Base-by-base conservation (phyloP, 23 tunicate genomes). In the Ciona savignyi region DNA sequence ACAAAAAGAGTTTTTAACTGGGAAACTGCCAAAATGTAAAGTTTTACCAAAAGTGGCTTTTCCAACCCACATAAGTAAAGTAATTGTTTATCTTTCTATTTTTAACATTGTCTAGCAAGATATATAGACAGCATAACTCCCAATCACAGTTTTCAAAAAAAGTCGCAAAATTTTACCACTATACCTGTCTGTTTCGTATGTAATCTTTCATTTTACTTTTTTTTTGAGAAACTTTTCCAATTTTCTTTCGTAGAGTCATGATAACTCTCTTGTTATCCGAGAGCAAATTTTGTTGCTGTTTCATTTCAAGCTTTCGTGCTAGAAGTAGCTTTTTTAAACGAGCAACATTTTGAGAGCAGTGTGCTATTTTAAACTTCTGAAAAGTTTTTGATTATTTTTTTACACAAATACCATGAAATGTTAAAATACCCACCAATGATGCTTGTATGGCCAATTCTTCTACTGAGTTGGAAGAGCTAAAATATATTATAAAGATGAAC, bases 121-220 rank as follows among this genome's bases (percentile, higher is more conserved):
- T n/a, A n/a, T n/a, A n/a, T n/a, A n/a, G n/a, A n/a, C n/a, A n/a
- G n/a, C n/a, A n/a, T n/a, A n/a, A n/a, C n/a, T n/a, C n/a, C n/a
- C n/a, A n/a, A n/a, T n/a, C n/a, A n/a, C n/a, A n/a, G n/a, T n/a
- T n/a, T n/a, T n/a, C n/a, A n/a, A n/a, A n/a, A n/a, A n/a, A n/a
- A n/a, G n/a, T n/a, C n/a, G n/a, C n/a, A n/a, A n/a, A n/a, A n/a
- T n/a, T n/a, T n/a, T n/a, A n/a, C n/a, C n/a, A n/a, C 15, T 27
- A 4, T 29, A 81, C 85, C 78, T 81, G 75, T 65, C 64, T 81
- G 25, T 21, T 72, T 35, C 25, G 22, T 2, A 81, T 81, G 35
- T 65, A 65, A 3, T 81, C 85, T 65, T 81, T 73, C 49, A 81
- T 61, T 51, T 73, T 81, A 0, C 23, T 22, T 73, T 73, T 73